phyloP scores from a whole-genome alignment of 2,797 vertebrate genomes.

The Selene dorsalis region DNA sequence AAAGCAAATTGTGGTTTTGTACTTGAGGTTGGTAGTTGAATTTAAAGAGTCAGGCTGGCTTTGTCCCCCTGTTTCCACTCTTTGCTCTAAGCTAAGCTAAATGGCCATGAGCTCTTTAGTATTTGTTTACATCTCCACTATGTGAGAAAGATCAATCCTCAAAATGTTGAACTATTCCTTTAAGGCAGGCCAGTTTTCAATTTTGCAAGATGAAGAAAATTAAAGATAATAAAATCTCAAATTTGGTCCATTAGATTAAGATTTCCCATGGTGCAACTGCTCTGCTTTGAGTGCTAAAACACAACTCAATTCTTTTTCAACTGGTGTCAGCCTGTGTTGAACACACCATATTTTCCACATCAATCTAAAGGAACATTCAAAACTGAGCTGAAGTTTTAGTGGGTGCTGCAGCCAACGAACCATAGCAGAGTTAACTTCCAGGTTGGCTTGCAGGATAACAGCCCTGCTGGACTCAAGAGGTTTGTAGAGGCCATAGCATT shows the following conservation, averaged over 20 bases:
- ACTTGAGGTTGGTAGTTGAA: background rate
- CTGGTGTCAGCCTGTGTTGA: constrained; percentile 35
- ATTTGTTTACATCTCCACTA: too few species aligned
- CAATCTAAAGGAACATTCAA: constrained; percentile 50
- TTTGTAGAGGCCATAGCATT: constrained; percentile 46
- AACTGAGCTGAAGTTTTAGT: constrained; percentile 41
- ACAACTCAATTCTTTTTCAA: constrained; percentile 14
- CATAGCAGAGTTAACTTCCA: constrained; percentile 68
- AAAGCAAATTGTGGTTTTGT: background rate
- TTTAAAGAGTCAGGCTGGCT: background rate
- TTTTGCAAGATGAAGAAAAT: constrained; percentile 20
- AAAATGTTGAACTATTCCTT: constrained; percentile 3
- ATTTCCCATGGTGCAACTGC: background rate
- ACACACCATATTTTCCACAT: constrained; percentile 54
- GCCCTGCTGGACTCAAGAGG: constrained; percentile 44
- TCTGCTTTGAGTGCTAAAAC: background rate
- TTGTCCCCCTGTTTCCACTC: too few species aligned
- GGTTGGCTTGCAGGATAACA: constrained; percentile 59
- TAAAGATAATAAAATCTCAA: too few species aligned
- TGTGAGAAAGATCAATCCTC: too few species aligned
- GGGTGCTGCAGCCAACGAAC: constrained; percentile 51
- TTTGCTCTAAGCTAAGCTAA: background rate
- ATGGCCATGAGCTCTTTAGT: background rate
- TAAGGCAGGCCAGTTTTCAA: background rate
- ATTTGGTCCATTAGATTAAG: background rate